phyloP scores from a whole-genome alignment of 2,113 vertebrate species.

The Carollia perspicillata region DNA sequence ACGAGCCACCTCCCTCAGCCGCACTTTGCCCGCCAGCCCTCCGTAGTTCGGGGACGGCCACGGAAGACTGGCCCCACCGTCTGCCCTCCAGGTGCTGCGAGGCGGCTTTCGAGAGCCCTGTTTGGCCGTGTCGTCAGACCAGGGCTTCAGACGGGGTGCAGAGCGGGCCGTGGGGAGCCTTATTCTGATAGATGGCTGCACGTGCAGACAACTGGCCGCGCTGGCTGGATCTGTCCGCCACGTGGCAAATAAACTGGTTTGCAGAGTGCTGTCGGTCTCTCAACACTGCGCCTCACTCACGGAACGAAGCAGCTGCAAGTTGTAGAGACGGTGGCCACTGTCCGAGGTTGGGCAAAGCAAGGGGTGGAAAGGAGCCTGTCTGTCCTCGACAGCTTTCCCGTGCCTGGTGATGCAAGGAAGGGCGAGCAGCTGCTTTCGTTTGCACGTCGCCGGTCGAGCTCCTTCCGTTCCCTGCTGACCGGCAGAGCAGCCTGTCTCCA shows the following conservation, averaged over 20 bases:
- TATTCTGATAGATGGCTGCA: slow-evolving; percentile 79
- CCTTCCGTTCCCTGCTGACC: too few relatives aligned
- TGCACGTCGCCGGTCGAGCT: too few relatives aligned
- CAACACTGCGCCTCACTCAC: slow-evolving; percentile 45
- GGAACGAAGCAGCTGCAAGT: slow-evolving; percentile 1
- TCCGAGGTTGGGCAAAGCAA: slow-evolving; percentile 24
- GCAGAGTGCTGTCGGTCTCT: slow-evolving; percentile 69
- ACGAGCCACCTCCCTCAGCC: slow-evolving; percentile 73
- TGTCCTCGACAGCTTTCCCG: neutral
- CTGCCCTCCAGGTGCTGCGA: slow-evolving; percentile 64
- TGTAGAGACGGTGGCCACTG: slow-evolving; percentile 23
- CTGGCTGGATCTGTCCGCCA: slow-evolving; percentile 76
- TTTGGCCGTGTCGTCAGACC: slow-evolving; percentile 61
- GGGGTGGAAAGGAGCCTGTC: neutral
- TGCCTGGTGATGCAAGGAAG: neutral
- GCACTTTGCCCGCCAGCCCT: slow-evolving; percentile 68
- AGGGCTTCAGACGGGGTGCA: slow-evolving; percentile 68
- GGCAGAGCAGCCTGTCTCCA: neutral
- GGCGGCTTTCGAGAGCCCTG: slow-evolving; percentile 72
- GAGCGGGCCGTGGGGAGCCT: slow-evolving; percentile 67
- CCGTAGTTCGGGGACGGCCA: slow-evolving; percentile 46
- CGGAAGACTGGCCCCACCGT: slow-evolving; percentile 55
- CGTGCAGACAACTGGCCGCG: slow-evolving; percentile 71
- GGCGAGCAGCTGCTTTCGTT: slow-evolving; percentile 23
- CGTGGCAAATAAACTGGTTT: slow-evolving; percentile 81